Evolutionary conservation across 2,113 vertebrate species (phyloP).

Genomic region (Leptobrachium leishanense): DNA sequence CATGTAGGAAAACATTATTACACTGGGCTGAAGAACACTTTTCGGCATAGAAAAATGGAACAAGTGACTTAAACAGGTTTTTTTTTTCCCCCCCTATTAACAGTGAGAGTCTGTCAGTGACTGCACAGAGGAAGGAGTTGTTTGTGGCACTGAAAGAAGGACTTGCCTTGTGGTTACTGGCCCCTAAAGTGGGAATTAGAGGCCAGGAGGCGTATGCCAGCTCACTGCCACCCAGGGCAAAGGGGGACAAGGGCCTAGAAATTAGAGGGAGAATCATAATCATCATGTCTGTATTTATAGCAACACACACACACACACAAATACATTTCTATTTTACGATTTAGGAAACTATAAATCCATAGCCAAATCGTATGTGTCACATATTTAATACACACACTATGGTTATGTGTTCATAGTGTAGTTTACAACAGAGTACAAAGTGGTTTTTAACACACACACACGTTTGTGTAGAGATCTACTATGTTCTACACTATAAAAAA

Average conservation of each 20-base stretch:
- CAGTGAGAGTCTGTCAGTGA: conserved; percentile 31
- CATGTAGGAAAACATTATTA: conserved; percentile 46
- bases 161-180: conserved; percentile 21
- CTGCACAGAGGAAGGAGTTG: conserved; percentile 17
- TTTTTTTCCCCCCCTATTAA: neutral
- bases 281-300: neutral
- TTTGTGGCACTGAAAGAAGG: neutral
- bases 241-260: neutral
- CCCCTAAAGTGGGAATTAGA: conserved; percentile 19
- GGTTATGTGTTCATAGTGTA: no score
- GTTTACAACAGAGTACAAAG: no score
- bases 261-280: neutral
- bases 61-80: conserved; percentile 34
- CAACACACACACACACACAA: no score
- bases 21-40: conserved; percentile 23
- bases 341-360: no score
- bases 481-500: no score
- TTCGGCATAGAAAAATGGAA: conserved; percentile 26
- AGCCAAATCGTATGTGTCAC: no score
- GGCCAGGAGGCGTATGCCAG: neutral
- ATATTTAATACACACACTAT: no score
- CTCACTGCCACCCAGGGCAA: neutral
- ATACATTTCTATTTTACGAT: no score
- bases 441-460: no score
- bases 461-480: no score